These are phyloP conservation scores for Desmophyllum pertusum DNA, from an alignment of 92 coral and sea anemone genomes.

Conservation along the genomic window DNA sequence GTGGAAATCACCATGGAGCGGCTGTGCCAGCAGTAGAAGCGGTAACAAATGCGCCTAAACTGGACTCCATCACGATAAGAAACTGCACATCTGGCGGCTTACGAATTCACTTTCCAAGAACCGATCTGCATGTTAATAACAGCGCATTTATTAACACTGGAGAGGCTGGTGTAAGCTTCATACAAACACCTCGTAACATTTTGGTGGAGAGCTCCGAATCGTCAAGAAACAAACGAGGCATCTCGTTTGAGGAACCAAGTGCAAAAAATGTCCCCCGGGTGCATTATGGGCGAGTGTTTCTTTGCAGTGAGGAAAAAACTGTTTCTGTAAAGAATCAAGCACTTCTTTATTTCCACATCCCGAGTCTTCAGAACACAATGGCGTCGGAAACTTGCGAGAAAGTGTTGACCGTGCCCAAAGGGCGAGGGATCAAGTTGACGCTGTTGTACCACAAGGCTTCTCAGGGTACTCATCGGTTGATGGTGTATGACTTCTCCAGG, in stretches of 20 bases:
- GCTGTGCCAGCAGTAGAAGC: constrained; percentile 58
- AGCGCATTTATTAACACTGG: constrained; percentile 17
- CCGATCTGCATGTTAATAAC: constrained; percentile 12
- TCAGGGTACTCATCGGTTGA: constrained; percentile 43
- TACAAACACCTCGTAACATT: constrained; percentile 22
- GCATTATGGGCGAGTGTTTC: constrained; percentile 43
- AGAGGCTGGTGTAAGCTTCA: constrained; percentile 29
- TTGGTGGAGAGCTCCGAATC: constrained; percentile 32
- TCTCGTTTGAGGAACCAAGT: constrained; percentile 43
- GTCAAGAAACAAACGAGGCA: constrained; percentile 36
- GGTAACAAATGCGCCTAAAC: constrained; percentile 32
- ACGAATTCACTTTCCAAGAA: constrained; percentile 5
- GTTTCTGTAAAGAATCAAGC: constrained; percentile 15
- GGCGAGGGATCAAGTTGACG: constrained; percentile 51
- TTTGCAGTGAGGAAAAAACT: constrained; percentile 43
- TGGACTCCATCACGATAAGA: constrained; percentile 37
- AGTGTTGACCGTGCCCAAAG: constrained; percentile 39
- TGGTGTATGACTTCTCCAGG: constrained; percentile 9
- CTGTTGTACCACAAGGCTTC: constrained; percentile 42
- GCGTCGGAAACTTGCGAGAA: constrained; percentile 38
- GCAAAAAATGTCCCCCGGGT: constrained; percentile 46
- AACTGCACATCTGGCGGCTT: constrained; percentile 63
- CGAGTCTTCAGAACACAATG: constrained; percentile 4
- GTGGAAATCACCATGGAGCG: constrained; percentile 54
- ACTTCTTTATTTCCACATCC: constrained; percentile 47